Base-by-base conservation (phyloP, 2,113 vertebrate species). In the Phyllostomus discolor region DNA sequence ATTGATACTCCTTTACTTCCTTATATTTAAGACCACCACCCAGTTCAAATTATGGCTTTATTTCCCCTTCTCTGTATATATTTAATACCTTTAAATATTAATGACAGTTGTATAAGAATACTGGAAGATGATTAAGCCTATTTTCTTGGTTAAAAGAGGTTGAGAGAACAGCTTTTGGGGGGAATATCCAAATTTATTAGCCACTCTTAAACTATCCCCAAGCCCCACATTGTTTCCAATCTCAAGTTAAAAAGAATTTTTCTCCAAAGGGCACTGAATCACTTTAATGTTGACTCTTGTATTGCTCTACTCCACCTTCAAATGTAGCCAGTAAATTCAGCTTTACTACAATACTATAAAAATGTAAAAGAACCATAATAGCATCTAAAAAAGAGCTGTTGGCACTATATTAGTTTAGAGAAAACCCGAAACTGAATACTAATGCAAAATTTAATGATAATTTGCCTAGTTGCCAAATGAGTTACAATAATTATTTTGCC, bases 291-390 rank as follows among this genome's bases (percentile, higher is more conserved):
- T 92, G 97, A 97, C 96, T 98, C 97, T 96, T 97, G 91, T 93
- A 94, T 91, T 97, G 84, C 75, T 89, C 98, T 97, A 97, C 97
- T 97, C 98, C 1, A 1, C 97, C 98, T 98, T 98, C 98, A 98
- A 93, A 98, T 96, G 95, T 89, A 98, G 93, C 97, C 96, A 98
- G 97, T 98, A 98, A 98, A 98, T 98, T 98, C 97, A 97, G 92
- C 97, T 98, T 98, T 98, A 98, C 97, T 98, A 98, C 82, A 95
- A 90, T 96, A 97, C 98, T 97, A 98, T 98, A 98, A 98, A 98
- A 98, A 98, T 96, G 97, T 97, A 97, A 98, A 98, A 98, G 96
- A 98, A 97, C 96, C 92, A 95, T 97, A 98, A 98, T 80, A 98
- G 95, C 95, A 98, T 97, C 97, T 98, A 97, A 98, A 98, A 96